Evolutionary conservation across 2,797 vertebrate species (phyloP).

Genomic region (Megalops cyprinoides): DNA sequence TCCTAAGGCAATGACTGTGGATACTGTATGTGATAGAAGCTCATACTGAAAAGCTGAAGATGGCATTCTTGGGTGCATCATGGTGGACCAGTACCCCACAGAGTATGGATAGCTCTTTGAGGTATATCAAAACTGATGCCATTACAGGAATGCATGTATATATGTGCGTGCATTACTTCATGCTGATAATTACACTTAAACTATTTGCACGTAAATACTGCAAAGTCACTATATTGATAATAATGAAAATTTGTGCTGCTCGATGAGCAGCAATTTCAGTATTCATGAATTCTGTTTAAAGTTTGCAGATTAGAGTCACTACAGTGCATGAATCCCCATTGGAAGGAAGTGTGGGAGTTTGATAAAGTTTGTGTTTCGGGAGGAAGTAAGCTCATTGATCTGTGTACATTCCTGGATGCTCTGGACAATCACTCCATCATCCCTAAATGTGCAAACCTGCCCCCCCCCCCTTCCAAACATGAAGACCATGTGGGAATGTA

Average conservation of each 20-base stretch:
- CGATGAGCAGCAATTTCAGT: not conserved
- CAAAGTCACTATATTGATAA: not conserved
- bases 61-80: too few relatives aligned
- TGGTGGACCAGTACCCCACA: too few relatives aligned
- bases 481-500: not conserved
- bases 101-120: too few relatives aligned
- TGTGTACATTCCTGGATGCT: not conserved
- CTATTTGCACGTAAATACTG: not conserved
- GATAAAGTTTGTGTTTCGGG: not conserved
- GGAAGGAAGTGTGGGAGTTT: not conserved
- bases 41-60: too few relatives aligned
- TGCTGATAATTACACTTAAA: not conserved
- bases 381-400: not conserved
- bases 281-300: slow-evolving; percentile 1
- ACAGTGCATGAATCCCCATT: not conserved
- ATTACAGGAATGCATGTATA: not conserved
- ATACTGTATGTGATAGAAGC: too few relatives aligned
- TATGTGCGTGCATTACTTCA: not conserved
- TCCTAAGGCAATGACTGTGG: too few relatives aligned
- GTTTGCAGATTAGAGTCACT: not conserved
- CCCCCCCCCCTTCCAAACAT: not conserved
- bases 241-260: not conserved
- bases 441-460: not conserved
- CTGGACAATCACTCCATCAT: not conserved
- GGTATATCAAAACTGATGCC: too few relatives aligned